Conservation (phyloP, 2,113 vertebrate genomes). For the Tylochromis polylepis region DNA sequence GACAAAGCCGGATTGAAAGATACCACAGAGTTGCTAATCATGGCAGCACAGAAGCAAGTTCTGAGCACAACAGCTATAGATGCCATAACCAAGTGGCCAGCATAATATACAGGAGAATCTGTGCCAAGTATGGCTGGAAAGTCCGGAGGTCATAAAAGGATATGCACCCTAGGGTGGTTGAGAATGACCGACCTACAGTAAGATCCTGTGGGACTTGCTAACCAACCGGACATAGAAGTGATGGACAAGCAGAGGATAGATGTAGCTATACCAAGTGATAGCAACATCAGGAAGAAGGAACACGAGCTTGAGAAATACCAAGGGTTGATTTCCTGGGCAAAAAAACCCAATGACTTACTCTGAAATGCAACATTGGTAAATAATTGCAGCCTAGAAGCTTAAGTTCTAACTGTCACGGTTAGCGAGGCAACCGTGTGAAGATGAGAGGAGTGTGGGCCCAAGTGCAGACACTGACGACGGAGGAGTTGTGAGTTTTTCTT, state of each 20-base stretch:
- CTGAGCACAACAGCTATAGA: not conserved
- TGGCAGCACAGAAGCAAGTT: not conserved
- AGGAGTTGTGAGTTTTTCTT: too few species aligned
- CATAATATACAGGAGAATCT: rapidly evolving
- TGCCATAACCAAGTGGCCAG: not conserved
- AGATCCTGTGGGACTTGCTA: too few species aligned
- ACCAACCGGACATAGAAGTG: too few species aligned
- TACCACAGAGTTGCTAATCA: not conserved
- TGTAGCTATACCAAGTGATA: not conserved
- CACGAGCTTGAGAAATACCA: not conserved
- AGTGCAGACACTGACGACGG: too few species aligned
- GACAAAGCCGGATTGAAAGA: not conserved
- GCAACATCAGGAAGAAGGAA: not conserved
- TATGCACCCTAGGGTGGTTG: not conserved
- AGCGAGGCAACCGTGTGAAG: too few species aligned
- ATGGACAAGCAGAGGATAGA: not conserved
- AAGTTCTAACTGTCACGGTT: too few species aligned
- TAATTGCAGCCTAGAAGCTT: not conserved
- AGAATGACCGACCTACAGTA: not conserved
- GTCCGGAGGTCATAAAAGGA: not conserved
- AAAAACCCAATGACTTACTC: not conserved
- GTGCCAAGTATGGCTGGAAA: not conserved
- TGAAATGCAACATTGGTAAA: not conserved
- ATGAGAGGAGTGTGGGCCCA: too few species aligned
- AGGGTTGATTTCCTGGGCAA: not conserved